Percentiles rank a stretch among this genome's conserved stretches.
These are phyloP conservation scores for Acarapis woodi DNA, from an alignment of 1,140 invertebrate genomes.

Conservation along the genomic window DNA sequence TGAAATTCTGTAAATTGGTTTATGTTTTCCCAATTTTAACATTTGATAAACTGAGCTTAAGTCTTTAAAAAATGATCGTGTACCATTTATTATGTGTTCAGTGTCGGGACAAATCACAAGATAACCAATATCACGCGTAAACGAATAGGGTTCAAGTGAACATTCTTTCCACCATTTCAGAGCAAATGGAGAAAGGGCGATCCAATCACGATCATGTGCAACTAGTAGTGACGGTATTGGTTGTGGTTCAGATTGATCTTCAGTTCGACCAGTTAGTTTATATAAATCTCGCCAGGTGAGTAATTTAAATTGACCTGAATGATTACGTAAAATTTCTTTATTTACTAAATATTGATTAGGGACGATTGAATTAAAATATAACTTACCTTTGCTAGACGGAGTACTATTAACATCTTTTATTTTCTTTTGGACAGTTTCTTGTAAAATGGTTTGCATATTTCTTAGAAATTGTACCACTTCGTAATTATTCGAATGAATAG, in stretches of 20 bases:
- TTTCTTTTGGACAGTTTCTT: conserved; percentile 42
- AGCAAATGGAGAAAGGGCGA: conserved; percentile 66
- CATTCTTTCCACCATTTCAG: conserved; percentile 83
- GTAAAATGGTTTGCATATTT: conserved; percentile 55
- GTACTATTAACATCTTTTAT: conserved; percentile 14
- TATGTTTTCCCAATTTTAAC: conserved; percentile 14
- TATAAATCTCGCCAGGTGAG: conserved; percentile 92
- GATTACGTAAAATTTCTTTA: background rate
- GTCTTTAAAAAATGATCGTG: conserved; percentile 66
- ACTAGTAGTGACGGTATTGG: conserved; percentile 76
- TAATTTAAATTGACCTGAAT: conserved; percentile 29
- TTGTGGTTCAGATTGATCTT: conserved; percentile 81
- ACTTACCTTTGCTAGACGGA: conserved; percentile 13
- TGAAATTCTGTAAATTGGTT: conserved; percentile 12
- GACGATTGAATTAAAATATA: too few relatives aligned
- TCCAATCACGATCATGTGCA: conserved; percentile 78
- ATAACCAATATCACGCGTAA: conserved; percentile 69
- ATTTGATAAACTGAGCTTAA: conserved; percentile 69
- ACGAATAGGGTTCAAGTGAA: conserved; percentile 70
- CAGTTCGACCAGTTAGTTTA: conserved; percentile 62
- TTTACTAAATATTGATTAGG: too few relatives aligned
- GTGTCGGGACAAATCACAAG: conserved; percentile 75
- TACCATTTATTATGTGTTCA: conserved; percentile 42
- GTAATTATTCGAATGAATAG: conserved; percentile 56
- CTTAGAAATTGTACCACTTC: conserved; percentile 75